These are phyloP conservation scores for Pardalotus punctatus DNA, from an alignment of 2,113 vertebrate genomes.

Conservation along the genomic window DNA sequence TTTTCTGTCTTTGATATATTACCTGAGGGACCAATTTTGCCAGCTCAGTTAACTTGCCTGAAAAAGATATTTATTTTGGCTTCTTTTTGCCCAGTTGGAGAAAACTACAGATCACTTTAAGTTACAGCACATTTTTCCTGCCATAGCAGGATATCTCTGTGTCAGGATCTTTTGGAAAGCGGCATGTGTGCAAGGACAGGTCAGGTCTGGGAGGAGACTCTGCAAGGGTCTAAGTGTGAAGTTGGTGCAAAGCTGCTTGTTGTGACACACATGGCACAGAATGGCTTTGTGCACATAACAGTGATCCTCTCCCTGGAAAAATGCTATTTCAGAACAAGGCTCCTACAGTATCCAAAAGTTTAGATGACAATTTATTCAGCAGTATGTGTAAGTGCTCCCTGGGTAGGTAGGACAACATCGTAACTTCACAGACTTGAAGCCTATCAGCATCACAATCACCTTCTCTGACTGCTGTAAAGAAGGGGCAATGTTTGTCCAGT, in stretches of 20 bases:
- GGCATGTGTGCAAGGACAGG: neutral
- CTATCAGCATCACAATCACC: neutral
- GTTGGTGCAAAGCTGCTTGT: neutral
- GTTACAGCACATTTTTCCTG: rapidly evolving
- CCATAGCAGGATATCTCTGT: neutral
- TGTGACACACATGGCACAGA: neutral
- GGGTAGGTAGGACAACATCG: neutral
- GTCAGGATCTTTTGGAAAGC: neutral
- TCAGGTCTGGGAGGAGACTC: neutral
- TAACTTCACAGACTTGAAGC: neutral
- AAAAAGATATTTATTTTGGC: neutral
- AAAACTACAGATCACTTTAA: neutral
- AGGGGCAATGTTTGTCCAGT: rapidly evolving
- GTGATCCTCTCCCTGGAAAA: neutral
- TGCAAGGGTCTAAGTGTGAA: neutral
- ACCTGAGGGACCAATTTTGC: neutral
- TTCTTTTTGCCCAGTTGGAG: neutral
- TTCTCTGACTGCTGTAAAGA: neutral
- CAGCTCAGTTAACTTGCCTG: neutral
- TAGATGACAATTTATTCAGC: neutral
- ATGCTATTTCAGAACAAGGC: neutral
- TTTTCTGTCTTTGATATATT: neutral
- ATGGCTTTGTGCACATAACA: neutral
- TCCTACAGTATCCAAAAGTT: neutral
- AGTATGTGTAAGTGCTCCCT: neutral